Evolutionary conservation across 2,888 invertebrate genomes (phyloP), one percentile per base, ranked within the genome.

Genomic region (Frankliniella fusca): DNA sequence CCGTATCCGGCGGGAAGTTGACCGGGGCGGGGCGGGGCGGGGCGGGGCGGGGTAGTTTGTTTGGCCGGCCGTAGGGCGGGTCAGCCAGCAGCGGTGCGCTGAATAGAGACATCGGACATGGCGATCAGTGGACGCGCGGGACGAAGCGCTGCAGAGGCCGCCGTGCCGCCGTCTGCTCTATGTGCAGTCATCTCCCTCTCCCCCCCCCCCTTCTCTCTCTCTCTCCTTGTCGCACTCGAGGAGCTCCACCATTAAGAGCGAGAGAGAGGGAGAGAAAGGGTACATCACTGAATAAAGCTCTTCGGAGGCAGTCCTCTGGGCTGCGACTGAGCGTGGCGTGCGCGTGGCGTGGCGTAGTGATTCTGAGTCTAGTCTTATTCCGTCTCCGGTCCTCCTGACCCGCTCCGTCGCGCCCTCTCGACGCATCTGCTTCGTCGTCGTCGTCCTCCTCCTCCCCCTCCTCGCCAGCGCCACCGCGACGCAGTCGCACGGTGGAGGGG

Each of bases 391-490:
- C 54, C 15, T 8, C 15, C 54, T 18, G 54, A 18, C 1, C 54
- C 10, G 54, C 12, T 20, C 54, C 54, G 18, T 20, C 54, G 20
- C 54, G 18, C 54, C 54, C 18, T 54, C 54, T 23, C 70, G 70
- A 76, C 70, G 70, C 70, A 76, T 76, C 70, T 76, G 70, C 27
- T 27, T 27, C 70, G 70, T n/a, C 70, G 23, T 7, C 70, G 70
- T n/a, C 70, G 27, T 27, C 70, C 23, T 23, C 27, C 2, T 23
- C 70, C 27, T 7, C 70, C 70, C 23, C 11, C 27, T 27, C 70
- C 70, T 27, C 12, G 27, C 23, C 27, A 27, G 10, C 70, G 27
- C 70, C 70, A 1, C 27, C 27, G 27, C 70, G 70, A 23, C 23
- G 23, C 70, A 23, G 23, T 61, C 61, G 11, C 61, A 20, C 38